Evolutionary conservation across 2,888 invertebrate species (phyloP), one percentile per base, ranked within the genome.

Genomic region (Tachina lurida): DNA sequence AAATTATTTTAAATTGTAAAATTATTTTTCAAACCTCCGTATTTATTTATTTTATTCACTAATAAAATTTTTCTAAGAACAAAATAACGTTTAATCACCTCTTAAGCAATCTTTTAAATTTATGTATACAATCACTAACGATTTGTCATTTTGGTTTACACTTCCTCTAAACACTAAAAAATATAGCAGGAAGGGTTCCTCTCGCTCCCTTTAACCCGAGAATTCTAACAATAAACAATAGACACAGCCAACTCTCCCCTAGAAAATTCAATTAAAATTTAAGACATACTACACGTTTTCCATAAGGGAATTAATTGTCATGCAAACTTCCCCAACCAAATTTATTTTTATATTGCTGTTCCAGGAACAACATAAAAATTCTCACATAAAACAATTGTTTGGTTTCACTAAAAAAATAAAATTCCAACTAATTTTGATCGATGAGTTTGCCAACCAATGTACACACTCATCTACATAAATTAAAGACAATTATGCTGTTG

Each of bases 401-500:
- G 49, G 10, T 73, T 73, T 67, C 65, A 73, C 41, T 71, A 73
- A 47, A 10, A 45, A 41, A 74, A 63, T 31, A 47, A n/a, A n/a
- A 15, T 39, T 63, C 41, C 60, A 80, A 82, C 82, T 65, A 85
- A 82, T 82, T 78, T 75, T 83, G 86, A 86, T 86, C 60, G 86
- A 86, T 86, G 78, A 67, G 54, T 22, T 70, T 54, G 17, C 13
- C 17, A 52, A 22, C 15, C 22, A 52, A 45, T 8, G 19, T 58
- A 47, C 41, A 47, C 31, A 73, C 54, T 74, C 76, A 86, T 84
- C 74, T 84, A 52, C 77, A 80, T 74, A 86, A 86, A 81, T 81
- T 83, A 84, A 81, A 80, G 19, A 65, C 67, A 79, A 83, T 73
- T 77, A 68, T 68, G 68, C 56, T 45, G n/a, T 8, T 31, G 31